Evolutionary conservation across 2,888 invertebrate genomes (phyloP), one percentile per base, ranked within the genome.

Genomic region (Oxytorus armatus): DNA sequence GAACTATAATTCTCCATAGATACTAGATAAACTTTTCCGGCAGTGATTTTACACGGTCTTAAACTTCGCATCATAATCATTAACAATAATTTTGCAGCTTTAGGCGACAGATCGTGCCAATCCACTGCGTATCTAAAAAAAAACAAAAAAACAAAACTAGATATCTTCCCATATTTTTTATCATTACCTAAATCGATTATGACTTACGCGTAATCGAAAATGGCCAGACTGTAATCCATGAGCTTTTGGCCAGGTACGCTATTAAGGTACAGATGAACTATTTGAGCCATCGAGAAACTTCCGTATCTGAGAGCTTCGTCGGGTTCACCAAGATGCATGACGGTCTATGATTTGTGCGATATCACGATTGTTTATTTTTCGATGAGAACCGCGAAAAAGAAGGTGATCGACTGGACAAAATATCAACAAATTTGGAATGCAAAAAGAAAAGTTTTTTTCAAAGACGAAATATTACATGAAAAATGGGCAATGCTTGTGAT

Each of bases 1-100:
- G 59, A 21, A 16, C 66, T 51, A 36, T 70, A 83, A 51, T 68
- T 81, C 25, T 81, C 82, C 66, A 82, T 63, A n/a, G 73, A 77
- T n/a, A 83, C 21, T 0, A 74, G n/a, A n/a, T n/a, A n/a, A n/a
- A n/a, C n/a, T n/a, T n/a, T n/a, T n/a, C n/a, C n/a, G n/a, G n/a
- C n/a, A 14, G 42, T 82, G 4, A 82, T 44, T 3, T 68, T 39
- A 53, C 80, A 83, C 5, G 82, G 82, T 39, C 55, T 42, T 11
- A 39, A 39, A 69, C 78, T 81, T 36, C 78, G 51, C 23, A 72
- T 29, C 14, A 74, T 77, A 21, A 83, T 72, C 14, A 83, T 42
- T 1, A 53, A 61, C 5, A 82, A 2, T 33, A 81, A 21, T 42
- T 66, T 82, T 53, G 59, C 42, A 3, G 78, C 21, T 53, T 7